Evolutionary conservation across 1,140 invertebrate genomes (phyloP).

Genomic region (Ericerus pela): DNA sequence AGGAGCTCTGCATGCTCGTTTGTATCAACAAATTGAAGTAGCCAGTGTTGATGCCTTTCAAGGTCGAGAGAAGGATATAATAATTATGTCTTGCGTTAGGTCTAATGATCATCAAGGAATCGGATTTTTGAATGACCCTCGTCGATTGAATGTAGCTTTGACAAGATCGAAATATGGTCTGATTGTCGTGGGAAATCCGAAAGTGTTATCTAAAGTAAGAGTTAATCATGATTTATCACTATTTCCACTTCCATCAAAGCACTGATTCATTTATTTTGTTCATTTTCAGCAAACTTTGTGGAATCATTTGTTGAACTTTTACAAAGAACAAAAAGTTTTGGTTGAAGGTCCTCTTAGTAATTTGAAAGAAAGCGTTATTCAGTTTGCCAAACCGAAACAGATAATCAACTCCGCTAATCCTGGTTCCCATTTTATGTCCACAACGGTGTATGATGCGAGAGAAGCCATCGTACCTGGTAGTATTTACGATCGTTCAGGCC

Average conservation of each 20-base stretch:
- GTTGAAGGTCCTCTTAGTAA: slow-evolving; percentile 97
- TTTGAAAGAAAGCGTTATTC: slow-evolving; percentile 89
- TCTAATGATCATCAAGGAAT: slow-evolving; percentile 88
- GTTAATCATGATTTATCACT: not conserved
- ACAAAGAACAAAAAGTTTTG: slow-evolving; percentile 93
- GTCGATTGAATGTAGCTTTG: slow-evolving; percentile 92
- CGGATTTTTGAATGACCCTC: slow-evolving; percentile 91
- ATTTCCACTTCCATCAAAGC: not conserved
- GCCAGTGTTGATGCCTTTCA: slow-evolving; percentile 98
- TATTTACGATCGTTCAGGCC: slow-evolving; percentile 49
- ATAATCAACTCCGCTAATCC: slow-evolving; percentile 86
- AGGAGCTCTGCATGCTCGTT: slow-evolving; percentile 85
- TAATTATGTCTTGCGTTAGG: slow-evolving; percentile 90
- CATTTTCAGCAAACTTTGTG: slow-evolving; percentile 70
- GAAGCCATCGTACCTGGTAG: slow-evolving; percentile 77
- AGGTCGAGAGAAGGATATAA: slow-evolving; percentile 95
- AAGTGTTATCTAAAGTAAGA: slow-evolving; percentile 78
- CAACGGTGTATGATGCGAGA: slow-evolving; percentile 80
- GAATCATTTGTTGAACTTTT: slow-evolving; percentile 95
- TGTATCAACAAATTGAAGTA: slow-evolving; percentile 98
- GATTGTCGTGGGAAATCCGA: slow-evolving; percentile 98
- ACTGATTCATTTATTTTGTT: slow-evolving; percentile 11
- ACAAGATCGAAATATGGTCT: slow-evolving; percentile 96
- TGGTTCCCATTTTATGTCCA: slow-evolving; percentile 93
- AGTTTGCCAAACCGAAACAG: slow-evolving; percentile 94